phyloP scores from a whole-genome alignment of 2,797 vertebrate genomes.

The Pyrocephalus nanus region DNA sequence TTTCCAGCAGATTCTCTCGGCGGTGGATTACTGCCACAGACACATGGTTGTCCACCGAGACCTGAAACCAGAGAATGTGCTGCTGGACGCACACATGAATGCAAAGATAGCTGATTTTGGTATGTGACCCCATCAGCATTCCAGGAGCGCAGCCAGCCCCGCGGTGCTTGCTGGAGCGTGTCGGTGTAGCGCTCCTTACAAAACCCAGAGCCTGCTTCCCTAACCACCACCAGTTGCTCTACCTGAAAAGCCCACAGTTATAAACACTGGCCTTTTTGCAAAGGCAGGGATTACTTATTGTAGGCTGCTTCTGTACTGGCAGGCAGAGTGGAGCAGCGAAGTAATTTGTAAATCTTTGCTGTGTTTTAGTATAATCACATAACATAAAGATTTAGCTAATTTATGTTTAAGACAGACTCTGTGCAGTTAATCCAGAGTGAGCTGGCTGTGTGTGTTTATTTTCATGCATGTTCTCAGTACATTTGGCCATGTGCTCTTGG shows the following conservation, averaged over 20 bases:
- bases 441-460: neutral
- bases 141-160: conserved; percentile 28
- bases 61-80: conserved; percentile 97
- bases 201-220: conserved; percentile 20
- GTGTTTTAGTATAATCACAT: neutral
- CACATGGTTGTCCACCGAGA: conserved; percentile 99
- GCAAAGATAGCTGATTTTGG: conserved; percentile 99
- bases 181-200: neutral
- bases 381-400: neutral
- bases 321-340: neutral
- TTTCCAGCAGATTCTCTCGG: conserved; percentile 98
- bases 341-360: neutral
- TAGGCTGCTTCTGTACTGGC: neutral
- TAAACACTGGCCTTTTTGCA: neutral
- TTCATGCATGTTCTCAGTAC: neutral
- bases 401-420: neutral
- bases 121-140: conserved; percentile 72
- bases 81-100: conserved; percentile 95
- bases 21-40: conserved; percentile 97
- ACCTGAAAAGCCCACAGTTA: neutral
- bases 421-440: neutral
- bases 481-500: neutral
- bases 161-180: conserved; percentile 37
- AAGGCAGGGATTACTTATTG: neutral
- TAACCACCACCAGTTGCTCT: neutral